A percentile compares a stretch with the other conserved stretches of the same genome.
These are phyloP conservation scores for Alligator mississippiensis DNA, from an alignment of 2,113 vertebrate genomes.

Conservation along the genomic window DNA sequence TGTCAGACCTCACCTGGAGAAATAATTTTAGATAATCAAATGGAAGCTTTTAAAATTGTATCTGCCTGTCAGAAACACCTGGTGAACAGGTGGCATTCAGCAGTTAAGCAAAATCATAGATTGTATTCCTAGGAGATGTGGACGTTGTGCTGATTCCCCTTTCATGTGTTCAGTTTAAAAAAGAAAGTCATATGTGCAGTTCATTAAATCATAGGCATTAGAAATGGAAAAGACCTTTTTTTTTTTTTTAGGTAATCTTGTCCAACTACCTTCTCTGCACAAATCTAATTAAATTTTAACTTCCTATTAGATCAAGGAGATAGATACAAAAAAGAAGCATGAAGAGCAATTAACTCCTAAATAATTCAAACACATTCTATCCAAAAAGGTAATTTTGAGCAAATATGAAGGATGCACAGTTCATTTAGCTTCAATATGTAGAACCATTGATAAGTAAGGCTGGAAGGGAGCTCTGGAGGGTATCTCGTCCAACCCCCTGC, in stretches of 20 bases:
- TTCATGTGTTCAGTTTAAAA: rapidly evolving
- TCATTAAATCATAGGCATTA: neutral
- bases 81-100: rapidly evolving
- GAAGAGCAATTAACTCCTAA: constrained; percentile 46
- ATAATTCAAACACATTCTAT: neutral
- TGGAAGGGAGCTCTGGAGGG: too few relatives aligned
- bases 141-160: rapidly evolving
- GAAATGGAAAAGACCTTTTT: neutral
- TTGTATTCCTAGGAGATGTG: rapidly evolving
- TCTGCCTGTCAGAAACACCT: rapidly evolving
- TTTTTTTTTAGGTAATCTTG: neutral
- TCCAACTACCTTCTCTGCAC: neutral
- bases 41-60: rapidly evolving
- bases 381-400: neutral
- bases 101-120: neutral
- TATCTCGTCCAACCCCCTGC: too few relatives aligned
- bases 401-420: neutral
- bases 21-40: rapidly evolving
- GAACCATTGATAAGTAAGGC: neutral
- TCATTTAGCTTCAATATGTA: neutral
- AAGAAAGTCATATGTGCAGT: neutral
- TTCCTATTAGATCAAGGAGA: neutral
- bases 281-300: constrained; percentile 4
- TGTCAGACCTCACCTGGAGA: rapidly evolving
- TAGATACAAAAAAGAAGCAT: neutral